phyloP scores from a whole-genome alignment of 1,140 invertebrate genomes.

The Pseudomyrmex gracilis region DNA sequence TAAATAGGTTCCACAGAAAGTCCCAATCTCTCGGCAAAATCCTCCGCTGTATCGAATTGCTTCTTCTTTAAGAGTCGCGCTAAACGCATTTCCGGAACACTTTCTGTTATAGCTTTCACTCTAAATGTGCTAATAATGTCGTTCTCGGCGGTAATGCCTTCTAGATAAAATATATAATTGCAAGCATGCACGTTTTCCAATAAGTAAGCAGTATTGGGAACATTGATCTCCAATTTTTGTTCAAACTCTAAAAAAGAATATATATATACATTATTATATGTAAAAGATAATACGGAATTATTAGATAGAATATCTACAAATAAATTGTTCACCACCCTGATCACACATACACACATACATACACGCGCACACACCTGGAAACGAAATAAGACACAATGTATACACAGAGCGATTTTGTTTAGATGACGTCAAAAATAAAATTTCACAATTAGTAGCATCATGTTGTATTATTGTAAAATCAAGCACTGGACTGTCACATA shows the following conservation, averaged over 20 bases:
- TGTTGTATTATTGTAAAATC: slow-evolving; percentile 77
- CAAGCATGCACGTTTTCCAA: slow-evolving; percentile 72
- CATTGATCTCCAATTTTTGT: slow-evolving; percentile 77
- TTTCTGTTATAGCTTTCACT: slow-evolving; percentile 81
- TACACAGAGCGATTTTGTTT: slow-evolving; percentile 29
- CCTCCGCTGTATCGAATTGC: slow-evolving; percentile 82
- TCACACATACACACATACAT: slow-evolving; percentile 60
- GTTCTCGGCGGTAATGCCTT: slow-evolving; percentile 67
- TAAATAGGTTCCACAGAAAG: slow-evolving; percentile 80
- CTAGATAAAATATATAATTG: slow-evolving; percentile 80
- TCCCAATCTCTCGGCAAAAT: slow-evolving; percentile 80
- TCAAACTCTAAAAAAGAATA: slow-evolving; percentile 75
- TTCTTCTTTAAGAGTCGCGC: slow-evolving; percentile 78
- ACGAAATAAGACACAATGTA: slow-evolving; percentile 76
- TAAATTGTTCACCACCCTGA: neutral
- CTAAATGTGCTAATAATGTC: slow-evolving; percentile 74
- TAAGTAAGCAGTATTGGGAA: slow-evolving; percentile 76
- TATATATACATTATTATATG: slow-evolving; percentile 24
- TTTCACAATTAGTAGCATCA: slow-evolving; percentile 62
- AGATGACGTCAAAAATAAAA: slow-evolving; percentile 73
- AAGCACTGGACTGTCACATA: slow-evolving; percentile 68
- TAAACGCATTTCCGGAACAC: slow-evolving; percentile 79
- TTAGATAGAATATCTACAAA: neutral
- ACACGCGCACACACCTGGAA: slow-evolving; percentile 77
- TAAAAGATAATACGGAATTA: neutral